These are phyloP conservation scores for Gallinago nigripennis DNA, from an alignment of 2,797 vertebrate species.

Conservation along the genomic window DNA sequence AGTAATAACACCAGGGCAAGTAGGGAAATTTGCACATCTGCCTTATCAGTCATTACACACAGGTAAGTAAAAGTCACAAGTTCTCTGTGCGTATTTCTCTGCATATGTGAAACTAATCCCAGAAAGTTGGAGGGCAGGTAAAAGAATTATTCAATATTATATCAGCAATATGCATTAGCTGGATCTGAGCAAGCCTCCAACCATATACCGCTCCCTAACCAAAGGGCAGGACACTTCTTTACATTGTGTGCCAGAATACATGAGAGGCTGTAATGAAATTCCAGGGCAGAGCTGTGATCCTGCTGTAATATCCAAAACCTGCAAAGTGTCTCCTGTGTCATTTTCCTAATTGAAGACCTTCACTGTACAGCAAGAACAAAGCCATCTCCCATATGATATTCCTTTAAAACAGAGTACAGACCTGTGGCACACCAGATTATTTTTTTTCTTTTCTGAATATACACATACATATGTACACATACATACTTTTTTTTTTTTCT, in stretches of 20 bases:
- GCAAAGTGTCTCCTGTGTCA: neutral
- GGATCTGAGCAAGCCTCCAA: neutral
- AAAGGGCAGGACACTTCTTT: neutral
- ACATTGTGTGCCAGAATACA: neutral
- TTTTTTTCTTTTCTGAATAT: neutral
- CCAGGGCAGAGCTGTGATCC: neutral
- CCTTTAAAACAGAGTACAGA: neutral
- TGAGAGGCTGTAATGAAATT: neutral
- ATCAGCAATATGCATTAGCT: neutral
- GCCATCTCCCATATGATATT: neutral
- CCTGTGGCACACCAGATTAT: neutral
- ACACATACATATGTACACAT: neutral
- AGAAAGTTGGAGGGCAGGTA: neutral
- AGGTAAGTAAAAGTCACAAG: neutral
- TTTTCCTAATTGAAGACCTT: neutral
- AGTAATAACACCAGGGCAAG: neutral
- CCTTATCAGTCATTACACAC: neutral
- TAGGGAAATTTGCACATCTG: neutral
- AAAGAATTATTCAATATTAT: neutral
- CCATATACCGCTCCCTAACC: neutral
- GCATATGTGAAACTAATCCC: neutral
- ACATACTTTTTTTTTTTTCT: neutral
- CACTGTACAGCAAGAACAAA: neutral
- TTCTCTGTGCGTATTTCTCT: neutral
- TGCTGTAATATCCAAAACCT: neutral